Base-by-base conservation (phyloP, 1,140 invertebrate species). In the Saccostrea cuccullata region DNA sequence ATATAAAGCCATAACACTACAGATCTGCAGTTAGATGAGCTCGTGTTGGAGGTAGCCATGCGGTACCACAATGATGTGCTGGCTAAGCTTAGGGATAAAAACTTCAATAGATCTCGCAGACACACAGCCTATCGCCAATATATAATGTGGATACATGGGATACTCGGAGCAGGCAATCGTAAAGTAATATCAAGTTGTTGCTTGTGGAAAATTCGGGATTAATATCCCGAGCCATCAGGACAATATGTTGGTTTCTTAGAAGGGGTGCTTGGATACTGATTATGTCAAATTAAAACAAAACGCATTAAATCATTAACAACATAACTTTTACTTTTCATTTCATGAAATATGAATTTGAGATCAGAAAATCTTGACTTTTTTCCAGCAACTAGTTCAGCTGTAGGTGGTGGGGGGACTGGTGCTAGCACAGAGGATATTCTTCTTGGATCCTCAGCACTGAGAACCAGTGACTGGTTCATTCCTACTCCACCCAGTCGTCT, bases 171-270 rank as follows among this genome's bases (percentile, higher is more conserved):
- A n/a, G n/a, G n/a, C n/a, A n/a, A n/a, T n/a, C n/a, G n/a, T n/a
- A n/a, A n/a, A n/a, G n/a, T n/a, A n/a, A n/a, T n/a, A n/a, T n/a
- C n/a, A n/a, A n/a, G n/a, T n/a, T n/a, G n/a, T n/a, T n/a, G n/a
- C n/a, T n/a, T n/a, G n/a, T n/a, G n/a, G 77, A 56, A 13, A 55
- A 82, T 73, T 9, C 8, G 67, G 20, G 82, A 77, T n/a, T 12
- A 77, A 77, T 77, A 77, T n/a, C 70, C 70, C 11, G 15, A 77
- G n/a, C 70, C 70, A 77, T 77, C 70, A 26, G 70, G 70, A 26
- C 15, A 77, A 77, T 23, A 77, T 77, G 70, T 77, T n/a, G 70
- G 70, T 17, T 77, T n/a, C n/a, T n/a, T 77, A 17, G 70, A 77
- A 36, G 70, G n/a, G 23, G n/a, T 77, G n/a, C 12, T 77, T n/a